These are phyloP conservation scores for Drosophila setifemur DNA, from an alignment of 1,140 invertebrate species.

Conservation along the genomic window DNA sequence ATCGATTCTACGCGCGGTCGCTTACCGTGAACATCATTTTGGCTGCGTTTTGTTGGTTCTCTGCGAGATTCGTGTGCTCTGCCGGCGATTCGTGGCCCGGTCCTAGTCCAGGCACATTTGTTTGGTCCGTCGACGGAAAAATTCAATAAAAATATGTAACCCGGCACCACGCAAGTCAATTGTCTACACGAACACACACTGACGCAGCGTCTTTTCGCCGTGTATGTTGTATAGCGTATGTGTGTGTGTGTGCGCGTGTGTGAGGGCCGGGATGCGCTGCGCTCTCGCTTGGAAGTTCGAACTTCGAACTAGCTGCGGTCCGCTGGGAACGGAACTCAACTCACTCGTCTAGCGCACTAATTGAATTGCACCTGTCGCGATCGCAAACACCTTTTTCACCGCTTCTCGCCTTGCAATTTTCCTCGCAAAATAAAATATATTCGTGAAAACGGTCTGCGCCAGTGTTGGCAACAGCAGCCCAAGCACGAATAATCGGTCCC, in stretches of 20 bases:
- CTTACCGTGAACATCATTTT: constrained; percentile 82
- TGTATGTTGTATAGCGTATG: no score
- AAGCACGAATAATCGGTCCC: not conserved
- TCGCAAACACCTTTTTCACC: not conserved
- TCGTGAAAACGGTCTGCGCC: constrained; percentile 41
- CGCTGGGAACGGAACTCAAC: not conserved
- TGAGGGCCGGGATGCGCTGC: constrained; percentile 25
- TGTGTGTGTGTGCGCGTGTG: no score
- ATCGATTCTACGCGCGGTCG: constrained; percentile 32
- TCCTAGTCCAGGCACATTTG: constrained; percentile 48
- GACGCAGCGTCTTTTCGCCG: constrained; percentile 40
- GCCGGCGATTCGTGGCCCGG: constrained; percentile 25
- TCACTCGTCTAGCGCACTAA: not conserved
- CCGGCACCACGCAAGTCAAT: constrained; percentile 76
- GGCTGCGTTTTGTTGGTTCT: constrained; percentile 26
- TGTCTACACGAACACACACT: constrained; percentile 62
- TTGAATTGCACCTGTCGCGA: constrained; percentile 10
- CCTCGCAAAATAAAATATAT: constrained; percentile 35
- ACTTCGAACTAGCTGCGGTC: not conserved
- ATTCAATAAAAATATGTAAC: constrained; percentile 75
- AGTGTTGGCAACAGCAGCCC: constrained; percentile 4
- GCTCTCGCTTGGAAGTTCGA: not conserved
- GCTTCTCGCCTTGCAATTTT: constrained; percentile 3
- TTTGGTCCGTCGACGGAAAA: constrained; percentile 47
- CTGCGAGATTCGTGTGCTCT: constrained; percentile 43